phyloP scores from a whole-genome alignment of 2,113 vertebrate species.

The Puffinus mauretanicus region DNA sequence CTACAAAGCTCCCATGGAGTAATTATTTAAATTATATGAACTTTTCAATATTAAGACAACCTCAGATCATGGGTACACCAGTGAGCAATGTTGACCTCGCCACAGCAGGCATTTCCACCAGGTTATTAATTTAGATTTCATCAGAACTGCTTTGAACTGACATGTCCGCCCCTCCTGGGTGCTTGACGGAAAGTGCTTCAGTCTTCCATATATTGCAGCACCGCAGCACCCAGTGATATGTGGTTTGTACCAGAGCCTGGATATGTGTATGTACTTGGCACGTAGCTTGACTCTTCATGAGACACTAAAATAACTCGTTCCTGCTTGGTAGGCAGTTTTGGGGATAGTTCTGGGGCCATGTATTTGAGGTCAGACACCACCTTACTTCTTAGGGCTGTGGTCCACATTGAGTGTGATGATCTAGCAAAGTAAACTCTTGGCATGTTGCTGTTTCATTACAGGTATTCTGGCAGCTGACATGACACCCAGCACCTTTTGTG shows the following conservation, averaged over 20 bases:
- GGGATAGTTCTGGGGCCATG: neutral
- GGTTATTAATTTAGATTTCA: constrained; percentile 40
- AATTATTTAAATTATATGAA: constrained; percentile 43
- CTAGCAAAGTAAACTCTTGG: neutral
- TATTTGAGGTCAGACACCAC: constrained; percentile 30
- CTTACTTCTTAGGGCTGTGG: neutral
- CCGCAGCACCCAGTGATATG: neutral
- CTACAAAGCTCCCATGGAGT: neutral
- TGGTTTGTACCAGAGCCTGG: constrained; percentile 10
- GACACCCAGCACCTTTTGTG: neutral
- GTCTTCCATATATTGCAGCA: neutral
- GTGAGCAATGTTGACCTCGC: neutral
- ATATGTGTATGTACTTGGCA: neutral
- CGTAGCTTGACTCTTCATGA: neutral
- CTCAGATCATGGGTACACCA: neutral
- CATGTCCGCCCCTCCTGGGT: neutral
- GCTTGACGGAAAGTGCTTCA: neutral
- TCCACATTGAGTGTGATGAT: neutral
- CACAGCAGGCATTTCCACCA: neutral
- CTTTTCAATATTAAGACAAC: neutral
- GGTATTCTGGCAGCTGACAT: neutral
- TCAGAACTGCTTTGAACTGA: constrained; percentile 38
- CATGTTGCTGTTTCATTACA: neutral
- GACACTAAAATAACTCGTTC: constrained; percentile 18
- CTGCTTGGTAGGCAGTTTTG: constrained; percentile 19